phyloP scores from a whole-genome alignment of 2,888 invertebrate species.

The Cenopis cana region DNA sequence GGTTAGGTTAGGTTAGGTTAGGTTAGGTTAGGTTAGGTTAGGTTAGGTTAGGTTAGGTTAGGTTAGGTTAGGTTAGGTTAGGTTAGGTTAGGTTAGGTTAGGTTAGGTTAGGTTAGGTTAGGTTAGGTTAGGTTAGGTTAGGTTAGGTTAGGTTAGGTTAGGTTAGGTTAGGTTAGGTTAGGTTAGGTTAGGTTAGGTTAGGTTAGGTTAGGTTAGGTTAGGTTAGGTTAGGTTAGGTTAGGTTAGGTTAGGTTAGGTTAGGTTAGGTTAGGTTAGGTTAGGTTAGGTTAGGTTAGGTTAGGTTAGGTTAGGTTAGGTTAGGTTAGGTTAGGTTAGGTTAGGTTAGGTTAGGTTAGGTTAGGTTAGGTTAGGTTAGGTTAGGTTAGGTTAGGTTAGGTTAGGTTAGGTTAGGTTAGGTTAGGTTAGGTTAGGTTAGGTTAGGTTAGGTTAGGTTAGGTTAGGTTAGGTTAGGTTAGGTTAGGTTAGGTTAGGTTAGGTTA shows the following conservation, averaged over 20 bases:
- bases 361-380: conserved; percentile 18
- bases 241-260: conserved; percentile 18
- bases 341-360: conserved; percentile 18
- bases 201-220: conserved; percentile 18
- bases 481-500: conserved; percentile 29
- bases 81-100: conserved; percentile 18
- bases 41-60: conserved; percentile 18
- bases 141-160: conserved; percentile 18
- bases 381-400: conserved; percentile 18
- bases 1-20: conserved; percentile 18
- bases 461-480: conserved; percentile 19
- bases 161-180: conserved; percentile 18
- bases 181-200: conserved; percentile 18
- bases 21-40: conserved; percentile 18
- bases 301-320: conserved; percentile 18
- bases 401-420: conserved; percentile 18
- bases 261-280: conserved; percentile 18
- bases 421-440: conserved; percentile 18
- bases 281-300: conserved; percentile 18
- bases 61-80: conserved; percentile 18
- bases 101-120: conserved; percentile 18
- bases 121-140: conserved; percentile 18
- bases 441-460: conserved; percentile 18
- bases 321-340: conserved; percentile 18
- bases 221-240: conserved; percentile 18